Evolutionary conservation across 2,888 invertebrate genomes (phyloP).

Genomic region (Clivina fossor): DNA sequence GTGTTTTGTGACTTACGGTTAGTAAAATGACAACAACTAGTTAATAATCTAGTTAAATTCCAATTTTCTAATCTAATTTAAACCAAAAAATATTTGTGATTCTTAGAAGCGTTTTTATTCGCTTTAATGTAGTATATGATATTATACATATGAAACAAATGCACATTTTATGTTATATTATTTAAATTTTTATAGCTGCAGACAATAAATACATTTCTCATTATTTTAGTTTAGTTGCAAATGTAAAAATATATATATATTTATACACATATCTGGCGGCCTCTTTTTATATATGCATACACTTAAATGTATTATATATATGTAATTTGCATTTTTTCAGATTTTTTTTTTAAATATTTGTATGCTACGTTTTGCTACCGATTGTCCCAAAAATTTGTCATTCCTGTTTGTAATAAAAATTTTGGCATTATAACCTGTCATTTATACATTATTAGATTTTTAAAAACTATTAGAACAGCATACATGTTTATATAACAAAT

Average conservation of each 20-base stretch:
- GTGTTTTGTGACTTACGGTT: too few species aligned
- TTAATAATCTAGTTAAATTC: constrained; percentile 18
- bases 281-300: constrained; percentile 14
- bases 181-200: constrained; percentile 25
- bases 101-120: constrained; percentile 19
- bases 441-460: constrained; percentile 24
- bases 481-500: constrained; percentile 23
- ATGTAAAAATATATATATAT: constrained; percentile 1
- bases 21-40: too few species aligned
- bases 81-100: constrained; percentile 22
- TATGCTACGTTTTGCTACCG: constrained; percentile 6
- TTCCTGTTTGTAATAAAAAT: constrained; percentile 20
- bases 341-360: constrained; percentile 5
- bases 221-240: constrained; percentile 9
- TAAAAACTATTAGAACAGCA: constrained; percentile 18
- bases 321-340: constrained; percentile 3
- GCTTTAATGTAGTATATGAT: too few species aligned
- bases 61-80: constrained; percentile 9
- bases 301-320: constrained; percentile 10
- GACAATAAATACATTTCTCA: constrained; percentile 17
- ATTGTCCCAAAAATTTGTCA: constrained; percentile 18
- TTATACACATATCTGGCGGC: constrained; percentile 22
- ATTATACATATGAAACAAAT: constrained; percentile 7
- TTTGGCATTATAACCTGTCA: constrained; percentile 17
- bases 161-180: constrained; percentile 11